phyloP scores from a whole-genome alignment of 1,140 invertebrate species.

The Aradophagus sp. region DNA sequence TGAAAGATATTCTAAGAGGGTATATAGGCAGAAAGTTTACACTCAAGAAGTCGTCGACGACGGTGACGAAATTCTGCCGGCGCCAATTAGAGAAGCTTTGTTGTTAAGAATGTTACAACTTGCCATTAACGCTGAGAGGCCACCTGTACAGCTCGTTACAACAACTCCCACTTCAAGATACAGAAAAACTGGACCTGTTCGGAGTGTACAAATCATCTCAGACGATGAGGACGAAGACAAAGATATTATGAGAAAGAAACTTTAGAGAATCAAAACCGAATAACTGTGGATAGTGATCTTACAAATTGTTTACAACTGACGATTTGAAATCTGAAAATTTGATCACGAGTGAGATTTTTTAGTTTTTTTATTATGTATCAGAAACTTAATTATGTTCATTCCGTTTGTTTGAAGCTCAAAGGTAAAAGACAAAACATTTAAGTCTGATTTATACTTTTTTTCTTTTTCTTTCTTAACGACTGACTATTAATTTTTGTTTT shows the following conservation, averaged over 20 bases:
- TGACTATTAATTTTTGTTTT: conserved; percentile 13
- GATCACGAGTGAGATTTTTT: no score
- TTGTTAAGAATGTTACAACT: conserved; percentile 81
- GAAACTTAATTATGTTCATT: no score
- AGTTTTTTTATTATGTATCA: no score
- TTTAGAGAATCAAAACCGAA: conserved; percentile 48
- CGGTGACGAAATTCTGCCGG: conserved; percentile 78
- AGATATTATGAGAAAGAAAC: conserved; percentile 65
- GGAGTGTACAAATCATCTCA: conserved; percentile 70
- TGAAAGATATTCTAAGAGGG: conserved; percentile 64
- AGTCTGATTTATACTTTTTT: background rate
- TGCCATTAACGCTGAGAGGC: conserved; percentile 79
- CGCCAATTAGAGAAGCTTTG: conserved; percentile 80
- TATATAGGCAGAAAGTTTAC: conserved; percentile 71
- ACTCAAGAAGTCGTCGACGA: conserved; percentile 64
- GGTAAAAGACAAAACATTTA: background rate
- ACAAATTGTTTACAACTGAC: no score
- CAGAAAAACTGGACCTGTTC: conserved; percentile 67
- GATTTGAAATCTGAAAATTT: no score
- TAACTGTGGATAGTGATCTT: no score
- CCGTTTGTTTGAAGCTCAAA: no score
- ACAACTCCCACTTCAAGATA: conserved; percentile 64
- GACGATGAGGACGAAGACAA: conserved; percentile 64
- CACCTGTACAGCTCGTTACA: conserved; percentile 65
- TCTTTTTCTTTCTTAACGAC: conserved; percentile 7